These are phyloP conservation scores for Scaptomyza pallida DNA, from an alignment of 1,140 invertebrate species.

Conservation along the genomic window DNA sequence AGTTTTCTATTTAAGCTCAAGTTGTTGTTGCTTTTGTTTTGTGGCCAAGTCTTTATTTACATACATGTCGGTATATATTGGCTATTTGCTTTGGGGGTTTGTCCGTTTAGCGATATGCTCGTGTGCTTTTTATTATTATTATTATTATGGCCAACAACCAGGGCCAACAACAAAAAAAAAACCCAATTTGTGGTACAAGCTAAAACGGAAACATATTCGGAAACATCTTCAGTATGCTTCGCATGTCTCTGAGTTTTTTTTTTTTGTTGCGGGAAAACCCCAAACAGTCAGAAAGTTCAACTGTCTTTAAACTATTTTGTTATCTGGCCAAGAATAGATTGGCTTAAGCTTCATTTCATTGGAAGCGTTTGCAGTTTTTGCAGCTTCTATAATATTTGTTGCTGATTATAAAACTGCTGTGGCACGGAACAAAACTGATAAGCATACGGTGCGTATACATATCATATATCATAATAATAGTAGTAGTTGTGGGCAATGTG, in stretches of 20 bases:
- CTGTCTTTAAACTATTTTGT: neutral
- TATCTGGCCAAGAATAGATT: no score
- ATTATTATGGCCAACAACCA: constrained; percentile 13
- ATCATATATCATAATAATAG: no score
- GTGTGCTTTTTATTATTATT: constrained; percentile 13
- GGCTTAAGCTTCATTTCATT: no score
- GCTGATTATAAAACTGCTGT: no score
- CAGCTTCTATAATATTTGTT: no score
- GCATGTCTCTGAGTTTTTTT: no score
- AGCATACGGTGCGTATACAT: no score
- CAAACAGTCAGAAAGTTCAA: no score
- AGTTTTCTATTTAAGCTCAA: constrained; percentile 60
- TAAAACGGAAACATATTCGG: constrained; percentile 38
- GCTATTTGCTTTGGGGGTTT: constrained; percentile 62
- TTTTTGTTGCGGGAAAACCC: constrained; percentile 35
- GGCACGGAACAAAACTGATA: no score
- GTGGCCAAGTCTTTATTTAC: constrained; percentile 24
- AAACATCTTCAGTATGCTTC: constrained; percentile 30
- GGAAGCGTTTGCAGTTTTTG: no score
- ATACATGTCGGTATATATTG: constrained; percentile 10
- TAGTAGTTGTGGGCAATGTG: no score
- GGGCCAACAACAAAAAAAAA: neutral
- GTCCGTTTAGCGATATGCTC: constrained; percentile 57
- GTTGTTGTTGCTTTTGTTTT: neutral
- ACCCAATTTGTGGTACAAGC: constrained; percentile 9